phyloP scores from a whole-genome alignment of 2,888 invertebrate genomes.

The Macrostomum cliftonense region DNA sequence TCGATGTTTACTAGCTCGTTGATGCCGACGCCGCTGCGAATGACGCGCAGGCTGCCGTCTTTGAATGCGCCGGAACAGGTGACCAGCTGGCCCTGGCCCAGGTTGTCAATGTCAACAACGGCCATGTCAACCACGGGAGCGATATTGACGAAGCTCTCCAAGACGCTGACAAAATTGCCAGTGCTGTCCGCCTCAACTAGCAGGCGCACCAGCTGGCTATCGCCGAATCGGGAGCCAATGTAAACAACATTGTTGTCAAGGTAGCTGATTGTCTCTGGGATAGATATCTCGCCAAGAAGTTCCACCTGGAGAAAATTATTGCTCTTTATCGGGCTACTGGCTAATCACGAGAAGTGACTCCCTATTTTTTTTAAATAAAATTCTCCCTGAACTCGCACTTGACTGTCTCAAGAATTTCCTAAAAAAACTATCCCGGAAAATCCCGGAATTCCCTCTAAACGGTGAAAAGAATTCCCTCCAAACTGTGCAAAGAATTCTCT shows the following conservation, averaged over 20 bases:
- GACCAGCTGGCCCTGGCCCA: constrained; percentile 47
- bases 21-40: constrained; percentile 93
- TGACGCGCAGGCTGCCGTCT: constrained; percentile 85
- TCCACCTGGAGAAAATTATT: constrained; percentile 83
- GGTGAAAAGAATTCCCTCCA: too few relatives aligned
- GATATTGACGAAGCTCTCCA: constrained; percentile 89
- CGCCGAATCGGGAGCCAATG: constrained; percentile 80
- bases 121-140: constrained; percentile 96
- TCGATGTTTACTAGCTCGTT: constrained; percentile 94
- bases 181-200: constrained; percentile 61
- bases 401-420: too few relatives aligned
- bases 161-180: constrained; percentile 70
- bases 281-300: constrained; percentile 53
- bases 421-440: too few relatives aligned
- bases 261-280: constrained; percentile 91
- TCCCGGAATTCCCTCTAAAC: too few relatives aligned
- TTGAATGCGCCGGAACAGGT: constrained; percentile 92
- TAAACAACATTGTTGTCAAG: constrained; percentile 89
- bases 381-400: too few relatives aligned
- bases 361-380: too few relatives aligned
- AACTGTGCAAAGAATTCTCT: too few relatives aligned
- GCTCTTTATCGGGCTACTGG: too few relatives aligned
- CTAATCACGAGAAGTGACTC: too few relatives aligned
- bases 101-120: constrained; percentile 69
- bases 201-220: constrained; percentile 62